A percentile compares a stretch with the other conserved stretches of the same genome.
Conservation (phyloP, 2,797 vertebrate species). For the Chiloscyllium punctatum region DNA sequence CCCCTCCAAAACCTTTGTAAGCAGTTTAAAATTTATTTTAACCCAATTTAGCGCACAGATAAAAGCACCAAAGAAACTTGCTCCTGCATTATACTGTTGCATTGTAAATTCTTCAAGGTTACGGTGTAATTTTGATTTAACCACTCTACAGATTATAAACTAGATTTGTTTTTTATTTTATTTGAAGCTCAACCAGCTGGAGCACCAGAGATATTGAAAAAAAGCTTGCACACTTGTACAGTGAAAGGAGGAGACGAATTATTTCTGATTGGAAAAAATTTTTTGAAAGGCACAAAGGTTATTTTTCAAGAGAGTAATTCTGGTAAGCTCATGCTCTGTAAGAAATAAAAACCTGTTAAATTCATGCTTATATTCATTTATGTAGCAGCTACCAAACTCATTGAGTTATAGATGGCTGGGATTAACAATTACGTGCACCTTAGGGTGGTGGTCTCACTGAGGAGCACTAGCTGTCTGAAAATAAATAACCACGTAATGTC, state of each 20-base stretch:
- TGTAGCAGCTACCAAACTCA: background rate
- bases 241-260: constrained; percentile 89
- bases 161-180: constrained; percentile 12
- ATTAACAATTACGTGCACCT: background rate
- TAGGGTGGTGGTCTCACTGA: background rate
- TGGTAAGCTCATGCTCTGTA: constrained; percentile 59
- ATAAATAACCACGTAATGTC: background rate
- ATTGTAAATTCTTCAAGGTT: background rate
- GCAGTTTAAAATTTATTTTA: background rate
- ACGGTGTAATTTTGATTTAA: background rate
- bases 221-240: constrained; percentile 88
- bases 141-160: background rate
- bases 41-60: background rate
- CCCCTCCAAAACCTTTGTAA: background rate
- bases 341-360: background rate
- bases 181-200: constrained; percentile 92
- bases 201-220: constrained; percentile 94
- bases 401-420: background rate
- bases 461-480: background rate
- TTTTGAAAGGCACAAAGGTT: constrained; percentile 97
- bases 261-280: constrained; percentile 98
- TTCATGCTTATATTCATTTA: background rate
- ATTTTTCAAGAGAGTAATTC: constrained; percentile 92
- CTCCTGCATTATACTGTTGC: background rate
- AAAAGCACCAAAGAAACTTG: background rate